Base-by-base conservation (phyloP, 2,113 vertebrate species). In the Barbus barbus region DNA sequence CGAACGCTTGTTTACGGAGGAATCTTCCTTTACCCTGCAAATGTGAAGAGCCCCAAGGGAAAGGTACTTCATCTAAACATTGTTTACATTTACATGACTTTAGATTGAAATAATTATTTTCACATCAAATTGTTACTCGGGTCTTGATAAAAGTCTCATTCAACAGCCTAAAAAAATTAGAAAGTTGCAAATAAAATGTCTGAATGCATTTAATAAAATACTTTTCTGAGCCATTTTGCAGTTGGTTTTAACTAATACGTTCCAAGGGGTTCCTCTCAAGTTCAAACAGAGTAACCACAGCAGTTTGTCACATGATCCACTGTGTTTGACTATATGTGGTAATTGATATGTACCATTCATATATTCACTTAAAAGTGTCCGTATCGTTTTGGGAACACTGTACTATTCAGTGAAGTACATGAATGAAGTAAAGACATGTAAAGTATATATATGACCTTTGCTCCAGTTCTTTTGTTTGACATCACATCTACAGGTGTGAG, bases 1-100 rank as follows among this genome's bases (percentile, higher is more conserved):
- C 95, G 97, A 24, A 99, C 98, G 0, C 92, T 99, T 85, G 96
- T 99, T 56, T 99, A 99, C 1, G 98, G 98, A 90, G 98, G 97
- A 26, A 96, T 99, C 92, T 99, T 99, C 87, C 86, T 99, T 83
- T 99, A 99, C 89, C 97, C 97, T 1, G 97, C 95, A 9, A 98
- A 98, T 87, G 88, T 89, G 78, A 98, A 98, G 91, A 99, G 91
- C 86, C 98, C 97, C 5, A 91, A 93, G 22, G 98, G 97, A 93
- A 98, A 99, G 97, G 98, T 98, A 93, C 41, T 51, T 33, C 9
- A 48, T 48, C 5, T 67, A 69, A 74, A 63, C 14, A 38, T 65
- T 73, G 41, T 11, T 12, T 44, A 44, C 4, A 44, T n/a, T n/a
- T n/a, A n/a, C n/a, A n/a, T n/a, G n/a, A n/a, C n/a, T n/a, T n/a